Evolutionary conservation across 2,113 vertebrate species (phyloP).

Genomic region (Trichomycterus rosablanca): DNA sequence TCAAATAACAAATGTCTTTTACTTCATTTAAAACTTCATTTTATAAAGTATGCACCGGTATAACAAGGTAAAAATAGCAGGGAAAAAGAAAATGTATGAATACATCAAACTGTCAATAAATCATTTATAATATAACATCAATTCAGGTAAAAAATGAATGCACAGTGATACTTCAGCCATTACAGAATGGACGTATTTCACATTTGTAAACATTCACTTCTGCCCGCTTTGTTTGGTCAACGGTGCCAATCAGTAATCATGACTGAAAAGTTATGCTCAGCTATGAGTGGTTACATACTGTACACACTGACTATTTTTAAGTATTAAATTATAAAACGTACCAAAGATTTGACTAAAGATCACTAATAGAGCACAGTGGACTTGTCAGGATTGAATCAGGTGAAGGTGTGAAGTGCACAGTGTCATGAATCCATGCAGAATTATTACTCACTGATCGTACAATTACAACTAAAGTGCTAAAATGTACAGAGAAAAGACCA

Average conservation of each 20-base stretch:
- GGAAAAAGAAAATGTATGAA: neutral
- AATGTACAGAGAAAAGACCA: too few species aligned
- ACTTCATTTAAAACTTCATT: too few species aligned
- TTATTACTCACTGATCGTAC: too few species aligned
- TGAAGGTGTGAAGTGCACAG: too few species aligned
- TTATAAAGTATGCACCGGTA: too few species aligned
- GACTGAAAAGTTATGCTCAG: neutral
- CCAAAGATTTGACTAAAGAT: too few species aligned
- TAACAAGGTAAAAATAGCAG: neutral
- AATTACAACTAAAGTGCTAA: too few species aligned
- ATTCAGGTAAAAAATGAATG: neutral
- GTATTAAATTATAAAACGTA: too few species aligned
- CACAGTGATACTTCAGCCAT: constrained; percentile 13
- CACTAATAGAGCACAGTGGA: too few species aligned
- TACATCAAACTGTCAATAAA: neutral
- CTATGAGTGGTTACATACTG: neutral
- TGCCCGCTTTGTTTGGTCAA: neutral
- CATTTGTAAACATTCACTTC: constrained; percentile 21
- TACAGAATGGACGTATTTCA: constrained; percentile 10
- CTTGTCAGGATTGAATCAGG: too few species aligned
- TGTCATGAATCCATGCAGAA: too few species aligned
- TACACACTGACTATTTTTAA: too few species aligned
- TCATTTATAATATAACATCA: constrained; percentile 4
- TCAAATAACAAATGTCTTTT: neutral
- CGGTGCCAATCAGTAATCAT: neutral